Percentiles rank a stretch among this genome's conserved stretches.
Evolutionary conservation across 2,113 vertebrate species (phyloP).

Genomic region (Lophius piscatorius): DNA sequence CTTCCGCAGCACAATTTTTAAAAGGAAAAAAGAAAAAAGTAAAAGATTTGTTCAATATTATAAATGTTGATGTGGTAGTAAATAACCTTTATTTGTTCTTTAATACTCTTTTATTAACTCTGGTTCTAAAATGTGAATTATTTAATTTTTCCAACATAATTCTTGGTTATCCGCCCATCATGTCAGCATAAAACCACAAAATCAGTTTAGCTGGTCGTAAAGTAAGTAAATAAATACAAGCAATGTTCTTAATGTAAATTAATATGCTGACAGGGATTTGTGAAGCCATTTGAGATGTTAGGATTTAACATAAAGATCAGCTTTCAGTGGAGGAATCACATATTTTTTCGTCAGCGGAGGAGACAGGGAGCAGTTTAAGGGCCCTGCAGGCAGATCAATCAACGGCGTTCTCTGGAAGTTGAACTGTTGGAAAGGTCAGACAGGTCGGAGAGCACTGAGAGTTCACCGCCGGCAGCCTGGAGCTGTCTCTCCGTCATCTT

Average conservation of each 20-base stretch:
- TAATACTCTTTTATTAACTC: no score
- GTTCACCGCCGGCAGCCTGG: slow-evolving; percentile 52
- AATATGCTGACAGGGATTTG: background rate
- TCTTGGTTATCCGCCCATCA: background rate
- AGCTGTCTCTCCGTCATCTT: slow-evolving; percentile 31
- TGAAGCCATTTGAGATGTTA: background rate
- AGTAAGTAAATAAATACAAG: background rate
- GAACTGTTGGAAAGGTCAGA: slow-evolving; percentile 68
- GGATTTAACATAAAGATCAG: slow-evolving; percentile 29
- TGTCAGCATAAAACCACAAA: background rate
- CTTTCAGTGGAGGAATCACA: slow-evolving; percentile 39
- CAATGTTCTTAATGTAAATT: no score
- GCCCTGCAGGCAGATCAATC: slow-evolving; percentile 60
- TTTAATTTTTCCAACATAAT: background rate
- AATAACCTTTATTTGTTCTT: no score
- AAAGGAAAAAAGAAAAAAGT: no score
- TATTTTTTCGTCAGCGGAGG: slow-evolving; percentile 35
- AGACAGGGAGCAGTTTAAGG: slow-evolving; percentile 24
- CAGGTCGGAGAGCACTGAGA: slow-evolving; percentile 60
- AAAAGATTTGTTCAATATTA: no score
- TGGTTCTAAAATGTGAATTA: no score
- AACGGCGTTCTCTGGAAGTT: slow-evolving; percentile 40
- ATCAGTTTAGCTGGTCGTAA: background rate
- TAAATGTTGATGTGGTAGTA: no score
- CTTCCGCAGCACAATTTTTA: no score